Evolutionary conservation across 2,113 vertebrate genomes (phyloP).

Genomic region (Oxygymnocypris stewartii): DNA sequence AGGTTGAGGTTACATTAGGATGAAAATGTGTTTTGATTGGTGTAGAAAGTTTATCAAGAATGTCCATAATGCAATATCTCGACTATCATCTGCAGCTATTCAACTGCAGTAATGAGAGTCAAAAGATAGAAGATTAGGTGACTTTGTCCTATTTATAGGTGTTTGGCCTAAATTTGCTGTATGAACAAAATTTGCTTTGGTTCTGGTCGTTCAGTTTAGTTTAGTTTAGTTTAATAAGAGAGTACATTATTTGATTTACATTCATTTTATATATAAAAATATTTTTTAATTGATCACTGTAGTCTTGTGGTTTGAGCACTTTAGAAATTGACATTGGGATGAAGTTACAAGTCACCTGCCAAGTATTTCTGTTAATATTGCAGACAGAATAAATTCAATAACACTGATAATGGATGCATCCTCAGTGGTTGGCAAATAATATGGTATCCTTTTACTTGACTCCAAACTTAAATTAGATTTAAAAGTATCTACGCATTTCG

Average conservation of each 20-base stretch:
- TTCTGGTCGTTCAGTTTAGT: neutral
- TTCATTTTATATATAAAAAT: too few species aligned
- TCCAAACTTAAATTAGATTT: neutral
- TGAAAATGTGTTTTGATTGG: neutral
- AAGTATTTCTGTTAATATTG: neutral
- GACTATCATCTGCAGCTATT: neutral
- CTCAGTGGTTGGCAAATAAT: neutral
- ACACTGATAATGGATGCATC: neutral
- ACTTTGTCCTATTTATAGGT: constrained; percentile 8
- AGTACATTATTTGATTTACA: neutral
- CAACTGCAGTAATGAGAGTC: neutral
- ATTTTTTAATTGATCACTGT: too few species aligned
- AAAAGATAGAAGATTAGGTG: neutral
- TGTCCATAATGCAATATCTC: neutral
- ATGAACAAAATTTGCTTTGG: neutral
- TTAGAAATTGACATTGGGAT: neutral
- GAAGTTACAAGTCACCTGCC: neutral
- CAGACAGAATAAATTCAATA: neutral
- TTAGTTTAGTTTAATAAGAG: neutral
- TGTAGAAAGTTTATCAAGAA: neutral
- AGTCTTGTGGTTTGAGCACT: neutral
- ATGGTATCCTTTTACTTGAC: neutral
- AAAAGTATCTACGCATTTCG: too few species aligned
- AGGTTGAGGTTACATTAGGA: neutral
- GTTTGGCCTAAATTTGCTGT: neutral